Percentiles rank a stretch among this genome's conserved stretches.
These are phyloP conservation scores for Incurvaria masculella DNA, from an alignment of 2,888 invertebrate species.

Conservation along the genomic window DNA sequence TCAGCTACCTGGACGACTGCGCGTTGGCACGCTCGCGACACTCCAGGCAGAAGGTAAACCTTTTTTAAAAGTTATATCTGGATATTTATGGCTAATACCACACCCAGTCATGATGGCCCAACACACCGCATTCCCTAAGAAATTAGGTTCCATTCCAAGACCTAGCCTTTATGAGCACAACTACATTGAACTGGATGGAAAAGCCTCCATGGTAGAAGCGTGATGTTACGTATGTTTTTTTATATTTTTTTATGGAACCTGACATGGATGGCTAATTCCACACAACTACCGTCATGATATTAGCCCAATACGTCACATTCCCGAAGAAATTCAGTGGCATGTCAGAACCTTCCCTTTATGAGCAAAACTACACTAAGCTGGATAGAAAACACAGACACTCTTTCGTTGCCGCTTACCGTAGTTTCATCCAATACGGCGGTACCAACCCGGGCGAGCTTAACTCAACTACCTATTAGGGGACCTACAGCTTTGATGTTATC, in stretches of 20 bases:
- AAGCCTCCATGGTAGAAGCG: too few relatives aligned
- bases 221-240: too few relatives aligned
- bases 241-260: not conserved
- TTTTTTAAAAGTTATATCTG: not conserved
- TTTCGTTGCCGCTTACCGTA: constrained; percentile 73
- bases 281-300: too few relatives aligned
- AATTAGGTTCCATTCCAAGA: too few relatives aligned
- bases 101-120: not conserved
- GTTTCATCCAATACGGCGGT: constrained; percentile 78
- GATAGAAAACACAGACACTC: too few relatives aligned
- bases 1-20: constrained; percentile 89
- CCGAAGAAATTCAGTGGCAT: too few relatives aligned
- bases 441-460: constrained; percentile 75
- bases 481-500: constrained; percentile 27
- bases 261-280: too few relatives aligned
- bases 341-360: too few relatives aligned
- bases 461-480: constrained; percentile 76
- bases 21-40: constrained; percentile 76
- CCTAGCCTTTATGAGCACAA: too few relatives aligned
- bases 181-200: too few relatives aligned
- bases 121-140: constrained; percentile 33
- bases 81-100: not conserved
- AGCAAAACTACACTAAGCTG: too few relatives aligned
- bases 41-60: constrained; percentile 72
- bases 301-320: too few relatives aligned